Evolutionary conservation across 1,140 invertebrate species (phyloP).

Genomic region (Papilio glaucus): DNA sequence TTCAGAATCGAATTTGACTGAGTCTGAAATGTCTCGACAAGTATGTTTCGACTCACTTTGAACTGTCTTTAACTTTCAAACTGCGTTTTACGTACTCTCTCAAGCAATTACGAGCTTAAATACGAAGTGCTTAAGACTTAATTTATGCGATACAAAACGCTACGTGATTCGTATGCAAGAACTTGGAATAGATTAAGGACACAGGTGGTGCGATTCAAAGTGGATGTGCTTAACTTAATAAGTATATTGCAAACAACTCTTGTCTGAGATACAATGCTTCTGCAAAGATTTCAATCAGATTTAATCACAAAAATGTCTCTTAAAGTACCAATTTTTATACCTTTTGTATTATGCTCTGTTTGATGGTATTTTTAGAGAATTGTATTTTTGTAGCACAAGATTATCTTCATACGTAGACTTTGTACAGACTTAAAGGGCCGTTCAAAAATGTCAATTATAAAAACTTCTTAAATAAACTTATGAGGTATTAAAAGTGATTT

Average conservation of each 20-base stretch:
- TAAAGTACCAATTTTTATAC: too few relatives aligned
- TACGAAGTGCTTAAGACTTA: conserved; percentile 8
- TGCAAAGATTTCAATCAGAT: neutral
- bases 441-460: too few relatives aligned
- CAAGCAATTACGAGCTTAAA: conserved; percentile 47
- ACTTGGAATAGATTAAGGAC: conserved; percentile 30
- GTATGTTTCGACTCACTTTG: conserved; percentile 51
- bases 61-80: conserved; percentile 47
- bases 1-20: conserved; percentile 51
- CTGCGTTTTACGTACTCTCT: conserved; percentile 36
- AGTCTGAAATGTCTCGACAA: conserved; percentile 40
- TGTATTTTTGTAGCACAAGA: too few relatives aligned
- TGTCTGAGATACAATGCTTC: conserved; percentile 5
- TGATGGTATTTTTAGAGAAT: too few relatives aligned
- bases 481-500: neutral
- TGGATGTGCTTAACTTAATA: conserved; percentile 25
- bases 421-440: too few relatives aligned
- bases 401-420: too few relatives aligned
- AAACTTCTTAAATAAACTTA: too few relatives aligned
- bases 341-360: too few relatives aligned
- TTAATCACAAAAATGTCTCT: too few relatives aligned
- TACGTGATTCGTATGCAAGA: conserved; percentile 30
- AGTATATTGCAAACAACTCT: conserved; percentile 17
- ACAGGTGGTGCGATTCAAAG: conserved; percentile 34
- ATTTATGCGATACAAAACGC: conserved; percentile 4